phyloP scores from a whole-genome alignment of 2,113 vertebrate species.

The Dasyornis broadbenti region DNA sequence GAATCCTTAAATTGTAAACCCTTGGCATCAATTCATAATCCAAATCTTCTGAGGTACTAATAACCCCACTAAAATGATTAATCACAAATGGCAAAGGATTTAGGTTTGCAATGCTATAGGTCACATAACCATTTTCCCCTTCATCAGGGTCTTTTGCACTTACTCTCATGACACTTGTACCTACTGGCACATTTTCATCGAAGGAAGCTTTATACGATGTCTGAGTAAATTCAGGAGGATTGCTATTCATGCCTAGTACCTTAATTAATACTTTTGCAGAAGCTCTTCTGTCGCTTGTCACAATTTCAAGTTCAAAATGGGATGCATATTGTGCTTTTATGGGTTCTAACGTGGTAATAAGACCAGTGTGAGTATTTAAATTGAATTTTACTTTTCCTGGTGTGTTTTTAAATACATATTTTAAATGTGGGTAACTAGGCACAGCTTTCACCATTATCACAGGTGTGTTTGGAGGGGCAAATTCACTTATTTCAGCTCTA shows the following conservation, averaged over 20 bases:
- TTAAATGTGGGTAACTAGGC: constrained; percentile 82
- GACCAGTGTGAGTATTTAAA: constrained; percentile 87
- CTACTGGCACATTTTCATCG: constrained; percentile 88
- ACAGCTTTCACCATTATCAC: constrained; percentile 87
- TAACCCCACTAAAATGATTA: constrained; percentile 88
- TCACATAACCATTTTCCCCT: constrained; percentile 94
- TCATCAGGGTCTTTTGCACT: constrained; percentile 87
- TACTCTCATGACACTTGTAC: constrained; percentile 83
- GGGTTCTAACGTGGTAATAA: constrained; percentile 86
- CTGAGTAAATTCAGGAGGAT: constrained; percentile 88
- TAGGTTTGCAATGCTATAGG: constrained; percentile 91
- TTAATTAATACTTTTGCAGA: constrained; percentile 85
- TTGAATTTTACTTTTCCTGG: constrained; percentile 78
- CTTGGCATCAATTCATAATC: constrained; percentile 98
- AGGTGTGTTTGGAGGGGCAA: constrained; percentile 88
- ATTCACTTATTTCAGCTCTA: constrained; percentile 90
- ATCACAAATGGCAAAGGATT: constrained; percentile 88
- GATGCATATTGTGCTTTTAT: constrained; percentile 78
- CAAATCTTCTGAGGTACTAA: constrained; percentile 87
- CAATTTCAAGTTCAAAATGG: constrained; percentile 87
- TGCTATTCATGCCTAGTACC: constrained; percentile 87
- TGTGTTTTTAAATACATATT: constrained; percentile 84
- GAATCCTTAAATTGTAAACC: constrained; percentile 87
- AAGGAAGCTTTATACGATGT: constrained; percentile 89
- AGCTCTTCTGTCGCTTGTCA: constrained; percentile 84